phyloP scores from a whole-genome alignment of 2,888 invertebrate species.

The Ennomos quercinarius region DNA sequence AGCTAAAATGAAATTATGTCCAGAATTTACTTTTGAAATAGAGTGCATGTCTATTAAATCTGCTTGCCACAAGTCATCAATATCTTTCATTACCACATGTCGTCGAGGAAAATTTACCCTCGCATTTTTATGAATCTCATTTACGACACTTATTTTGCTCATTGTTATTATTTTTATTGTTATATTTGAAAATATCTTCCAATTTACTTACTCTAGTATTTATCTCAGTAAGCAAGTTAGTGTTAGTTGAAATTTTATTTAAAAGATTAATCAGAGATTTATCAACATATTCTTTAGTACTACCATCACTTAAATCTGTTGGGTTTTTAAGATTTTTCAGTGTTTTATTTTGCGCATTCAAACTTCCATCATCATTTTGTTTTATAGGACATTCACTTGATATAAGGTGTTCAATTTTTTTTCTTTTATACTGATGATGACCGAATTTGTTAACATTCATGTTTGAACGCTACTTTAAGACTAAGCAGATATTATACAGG shows the following conservation, averaged over 20 bases:
- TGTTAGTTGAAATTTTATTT: background rate
- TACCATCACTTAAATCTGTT: background rate
- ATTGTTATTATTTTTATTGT: background rate
- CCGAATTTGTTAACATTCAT: constrained; percentile 10
- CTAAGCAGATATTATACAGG: background rate
- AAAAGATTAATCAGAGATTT: background rate
- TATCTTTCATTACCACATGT: constrained; percentile 51
- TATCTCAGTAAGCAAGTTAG: background rate
- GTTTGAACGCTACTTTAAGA: background rate
- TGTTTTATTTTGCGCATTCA: background rate
- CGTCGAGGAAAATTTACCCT: constrained; percentile 56
- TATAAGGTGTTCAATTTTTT: background rate
- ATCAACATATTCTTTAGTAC: constrained; percentile 1
- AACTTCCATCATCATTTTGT: background rate
- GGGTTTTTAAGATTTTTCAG: background rate
- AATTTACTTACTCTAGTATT: background rate
- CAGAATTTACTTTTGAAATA: constrained; percentile 10
- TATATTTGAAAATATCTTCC: background rate
- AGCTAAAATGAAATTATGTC: constrained; percentile 9
- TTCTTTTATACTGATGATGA: background rate
- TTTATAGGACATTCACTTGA: background rate
- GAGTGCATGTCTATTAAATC: constrained; percentile 52
- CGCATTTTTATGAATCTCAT: constrained; percentile 49
- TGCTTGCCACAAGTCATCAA: constrained; percentile 64
- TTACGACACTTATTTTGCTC: constrained; percentile 2